Evolutionary conservation across 1,140 invertebrate genomes (phyloP).

Genomic region (Dinothrombium tinctorium): DNA sequence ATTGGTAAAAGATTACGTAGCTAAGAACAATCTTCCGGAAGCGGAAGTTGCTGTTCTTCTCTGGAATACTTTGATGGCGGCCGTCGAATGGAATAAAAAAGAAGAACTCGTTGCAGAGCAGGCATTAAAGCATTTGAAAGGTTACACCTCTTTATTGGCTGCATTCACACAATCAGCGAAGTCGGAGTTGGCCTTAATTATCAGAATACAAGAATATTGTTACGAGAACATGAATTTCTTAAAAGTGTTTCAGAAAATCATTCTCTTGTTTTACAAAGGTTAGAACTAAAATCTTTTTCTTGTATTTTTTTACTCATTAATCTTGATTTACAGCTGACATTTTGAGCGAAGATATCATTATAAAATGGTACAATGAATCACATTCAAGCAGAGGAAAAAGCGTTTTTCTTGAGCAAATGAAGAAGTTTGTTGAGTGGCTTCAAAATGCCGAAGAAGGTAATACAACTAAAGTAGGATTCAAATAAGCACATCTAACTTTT

Average conservation of each 20-base stretch:
- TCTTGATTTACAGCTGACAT: conserved; percentile 47
- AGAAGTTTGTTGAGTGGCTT: conserved; percentile 87
- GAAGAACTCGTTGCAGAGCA: conserved; percentile 85
- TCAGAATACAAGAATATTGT: conserved; percentile 86
- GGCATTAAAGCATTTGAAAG: conserved; percentile 64
- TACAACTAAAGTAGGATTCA: too few relatives aligned
- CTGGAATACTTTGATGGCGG: conserved; percentile 77
- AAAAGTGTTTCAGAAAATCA: conserved; percentile 92
- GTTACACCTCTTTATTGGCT: conserved; percentile 55
- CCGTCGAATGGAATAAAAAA: conserved; percentile 93
- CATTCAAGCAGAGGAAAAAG: conserved; percentile 83
- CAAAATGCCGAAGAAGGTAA: conserved; percentile 83
- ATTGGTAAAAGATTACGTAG: conserved; percentile 60
- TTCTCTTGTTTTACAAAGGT: conserved; percentile 83
- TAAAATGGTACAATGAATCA: conserved; percentile 42
- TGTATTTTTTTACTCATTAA: conserved; percentile 18
- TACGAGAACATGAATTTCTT: conserved; percentile 98
- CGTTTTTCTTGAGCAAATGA: conserved; percentile 91
- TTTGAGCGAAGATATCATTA: conserved; percentile 54
- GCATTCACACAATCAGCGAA: conserved; percentile 54
- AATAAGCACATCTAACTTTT: too few relatives aligned
- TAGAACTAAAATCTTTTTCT: conserved; percentile 20
- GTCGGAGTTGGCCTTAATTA: conserved; percentile 59
- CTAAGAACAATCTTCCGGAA: conserved; percentile 53
- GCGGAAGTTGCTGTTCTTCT: conserved; percentile 55